Evolutionary conservation across 2,113 vertebrate genomes (phyloP), one percentile per base, ranked within the genome.

Genomic region (Catharus minimus): DNA sequence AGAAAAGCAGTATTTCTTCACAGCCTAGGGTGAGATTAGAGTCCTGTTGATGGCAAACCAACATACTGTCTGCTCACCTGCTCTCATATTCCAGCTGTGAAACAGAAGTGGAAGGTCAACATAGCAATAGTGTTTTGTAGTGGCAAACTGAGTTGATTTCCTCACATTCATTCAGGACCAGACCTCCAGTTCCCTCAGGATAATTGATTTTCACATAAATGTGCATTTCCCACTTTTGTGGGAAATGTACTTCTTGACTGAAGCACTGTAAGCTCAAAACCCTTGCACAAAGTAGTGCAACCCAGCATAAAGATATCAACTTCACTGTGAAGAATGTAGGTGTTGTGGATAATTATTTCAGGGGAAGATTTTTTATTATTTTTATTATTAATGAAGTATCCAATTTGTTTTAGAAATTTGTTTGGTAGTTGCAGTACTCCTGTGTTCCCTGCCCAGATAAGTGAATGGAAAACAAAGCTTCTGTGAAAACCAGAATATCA

Each of bases 191-290:
- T 95, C 90, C 47, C 41, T 94, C 62, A 81, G 92, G 95, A 95
- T 97, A 96, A 97, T 90, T 97, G 94, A 93, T 96, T 97, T 97
- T 95, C 93, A 81, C 53, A 65, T 94, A 96, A 92, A 89, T 86
- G 71, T 88, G 17, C 65, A 56, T 94, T 92, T 87, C 53, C 67
- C 12, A 5, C 53, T 90, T 95, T 76, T 77, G 17, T 91, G 83
- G 74, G 69, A 84, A 91, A 92, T 69, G 49, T 76, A 27, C 50
- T 93, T 88, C 78, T 53, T 26, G 66, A 92, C 15, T 73, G 57
- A 94, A 94, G 75, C 77, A 20, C 4, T 52, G 27, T 47, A 82
- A 84, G 49, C 65, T 94, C 69, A 71, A 84, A 96, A 88, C 53
- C 52, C 80, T 92, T 92, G 43, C 62, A 66, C 57, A 91, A 96